Percentiles rank a stretch among this genome's conserved stretches.
These are phyloP conservation scores for Tachina grossa DNA, from an alignment of 2,888 invertebrate genomes.

Conservation along the genomic window DNA sequence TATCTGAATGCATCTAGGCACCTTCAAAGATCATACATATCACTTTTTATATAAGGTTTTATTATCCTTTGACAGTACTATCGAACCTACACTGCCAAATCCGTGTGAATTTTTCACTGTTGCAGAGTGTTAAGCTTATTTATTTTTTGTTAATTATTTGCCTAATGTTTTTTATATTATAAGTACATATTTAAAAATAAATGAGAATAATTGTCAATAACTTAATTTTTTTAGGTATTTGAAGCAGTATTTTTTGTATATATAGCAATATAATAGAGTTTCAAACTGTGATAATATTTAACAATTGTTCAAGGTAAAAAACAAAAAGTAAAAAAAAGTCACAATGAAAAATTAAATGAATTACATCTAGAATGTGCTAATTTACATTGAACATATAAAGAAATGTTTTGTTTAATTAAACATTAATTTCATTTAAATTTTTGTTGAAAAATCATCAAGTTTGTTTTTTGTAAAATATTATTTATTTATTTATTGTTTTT, in stretches of 20 bases:
- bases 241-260: slow-evolving; percentile 45
- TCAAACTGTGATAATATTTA: slow-evolving; percentile 22
- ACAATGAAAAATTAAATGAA: slow-evolving; percentile 9
- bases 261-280: slow-evolving; percentile 41
- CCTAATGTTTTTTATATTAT: not conserved
- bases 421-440: slow-evolving; percentile 15
- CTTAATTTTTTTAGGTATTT: not conserved
- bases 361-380: slow-evolving; percentile 21
- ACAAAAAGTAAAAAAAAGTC: not conserved
- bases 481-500: too few species aligned
- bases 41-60: too few species aligned
- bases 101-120: too few species aligned
- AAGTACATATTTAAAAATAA: slow-evolving; percentile 5
- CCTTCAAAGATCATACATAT: too few species aligned
- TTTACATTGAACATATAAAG: slow-evolving; percentile 36
- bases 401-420: slow-evolving; percentile 17
- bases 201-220: not conserved
- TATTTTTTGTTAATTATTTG: too few species aligned
- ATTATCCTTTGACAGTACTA: too few species aligned
- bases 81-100: too few species aligned
- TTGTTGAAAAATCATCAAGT: not conserved
- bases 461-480: not conserved
- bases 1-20: too few species aligned
- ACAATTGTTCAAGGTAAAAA: not conserved
- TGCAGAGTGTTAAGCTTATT: too few species aligned